Percentiles rank a stretch among this genome's conserved stretches.
These are phyloP conservation scores for Hybos culiciformis DNA, from an alignment of 2,888 invertebrate genomes.

Conservation along the genomic window DNA sequence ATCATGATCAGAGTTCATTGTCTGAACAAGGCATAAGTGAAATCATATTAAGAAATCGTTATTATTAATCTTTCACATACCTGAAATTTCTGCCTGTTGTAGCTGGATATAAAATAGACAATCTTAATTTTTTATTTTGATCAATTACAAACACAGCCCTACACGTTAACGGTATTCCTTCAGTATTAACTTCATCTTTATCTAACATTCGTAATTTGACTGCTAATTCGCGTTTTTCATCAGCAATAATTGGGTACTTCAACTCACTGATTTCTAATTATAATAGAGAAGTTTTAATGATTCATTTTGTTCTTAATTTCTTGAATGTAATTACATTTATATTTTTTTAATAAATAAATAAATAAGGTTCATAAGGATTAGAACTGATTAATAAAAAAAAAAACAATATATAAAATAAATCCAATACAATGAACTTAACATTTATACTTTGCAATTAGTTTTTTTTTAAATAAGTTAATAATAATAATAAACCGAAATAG, in stretches of 20 bases:
- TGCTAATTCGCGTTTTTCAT: slow-evolving; percentile 65
- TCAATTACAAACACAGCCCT: slow-evolving; percentile 81
- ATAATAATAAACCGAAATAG: too few species aligned
- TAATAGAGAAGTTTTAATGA: neutral
- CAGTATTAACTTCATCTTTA: slow-evolving; percentile 65
- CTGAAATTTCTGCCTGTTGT: slow-evolving; percentile 93
- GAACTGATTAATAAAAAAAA: neutral
- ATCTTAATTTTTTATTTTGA: slow-evolving; percentile 69
- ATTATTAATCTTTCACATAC: too few species aligned
- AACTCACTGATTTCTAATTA: slow-evolving; percentile 39
- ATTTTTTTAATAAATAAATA: neutral
- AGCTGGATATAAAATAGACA: slow-evolving; percentile 88
- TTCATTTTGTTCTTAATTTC: neutral
- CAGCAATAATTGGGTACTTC: slow-evolving; percentile 89
- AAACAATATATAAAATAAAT: neutral
- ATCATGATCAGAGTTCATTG: too few species aligned
- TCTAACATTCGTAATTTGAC: slow-evolving; percentile 81
- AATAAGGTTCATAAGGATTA: neutral
- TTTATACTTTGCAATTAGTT: too few species aligned
- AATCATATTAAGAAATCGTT: neutral
- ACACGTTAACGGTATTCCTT: slow-evolving; percentile 69
- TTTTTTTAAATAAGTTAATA: too few species aligned
- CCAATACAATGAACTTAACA: too few species aligned
- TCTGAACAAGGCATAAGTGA: too few species aligned
- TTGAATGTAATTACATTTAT: too few species aligned